Base-by-base conservation (phyloP, 2,888 invertebrate species). In the Alitta virens region DNA sequence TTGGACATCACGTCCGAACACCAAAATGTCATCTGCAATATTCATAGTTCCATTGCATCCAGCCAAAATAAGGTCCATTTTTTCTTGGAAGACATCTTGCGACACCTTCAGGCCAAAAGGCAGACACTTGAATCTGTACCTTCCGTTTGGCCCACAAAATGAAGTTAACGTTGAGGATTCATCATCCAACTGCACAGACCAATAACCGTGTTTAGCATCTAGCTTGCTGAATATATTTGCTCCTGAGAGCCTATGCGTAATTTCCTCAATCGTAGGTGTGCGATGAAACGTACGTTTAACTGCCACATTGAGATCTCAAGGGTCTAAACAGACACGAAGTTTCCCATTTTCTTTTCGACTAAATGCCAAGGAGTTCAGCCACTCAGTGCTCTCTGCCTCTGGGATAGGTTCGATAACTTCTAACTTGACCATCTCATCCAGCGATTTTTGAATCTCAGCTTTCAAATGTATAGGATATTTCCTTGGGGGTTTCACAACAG, bases 121-220 rank as follows among this genome's bases (percentile, higher is more conserved):
- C 0, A 69, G 57, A 21, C 63, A 18, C 16, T 21, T n/a, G 27
- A 54, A 68, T 16, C 62, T 62, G 40, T 63, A 64, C 25, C 63
- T 21, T 9, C 69, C 66, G 54, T 63, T 18, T 46, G 64, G 64
- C 1, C 57, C 63, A 7, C 25, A n/a, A 43, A 64, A 69, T 16
- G 63, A 68, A 12, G 64, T 68, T 3, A 67, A 38, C 14, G 60
- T 46, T 25, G 63, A 63, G 21, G 57, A 56, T 9, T 56, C 42
- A n/a, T 57, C 43, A n/a, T 65, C 62, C 7, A 68, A 33, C 1
- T 40, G 25, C 1, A 65, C 23, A 12, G 55, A 42, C 67, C 66
- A 64, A 33, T 67, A 70, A 26, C 68, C 70, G 1, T 63, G 49
- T 26, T 69, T 67, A 12, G 67, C 65, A 51, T 70, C 68, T 1